Percentiles rank a stretch among this genome's conserved stretches.
phyloP scores from a whole-genome alignment of 2,888 invertebrate genomes.

The Scaptomyza caliginosa region DNA sequence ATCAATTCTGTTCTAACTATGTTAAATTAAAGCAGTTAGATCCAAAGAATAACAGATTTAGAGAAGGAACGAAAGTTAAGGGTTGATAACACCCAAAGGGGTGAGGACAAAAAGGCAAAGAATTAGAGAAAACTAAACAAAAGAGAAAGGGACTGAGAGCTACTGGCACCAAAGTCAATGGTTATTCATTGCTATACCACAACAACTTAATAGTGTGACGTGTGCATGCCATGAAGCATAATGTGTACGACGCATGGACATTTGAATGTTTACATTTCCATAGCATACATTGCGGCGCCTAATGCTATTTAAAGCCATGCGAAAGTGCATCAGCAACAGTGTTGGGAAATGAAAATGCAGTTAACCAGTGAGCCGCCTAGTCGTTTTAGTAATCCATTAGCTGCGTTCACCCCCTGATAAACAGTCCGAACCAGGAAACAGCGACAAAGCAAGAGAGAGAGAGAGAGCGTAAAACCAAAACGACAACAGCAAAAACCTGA shows the following conservation, averaged over 20 bases:
- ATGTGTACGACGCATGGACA: constrained; percentile 16
- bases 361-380: constrained; percentile 15
- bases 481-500: constrained; percentile 43
- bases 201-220: not conserved
- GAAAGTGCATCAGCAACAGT: constrained; percentile 22
- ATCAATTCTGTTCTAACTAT: too few species aligned
- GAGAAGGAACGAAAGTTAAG: too few species aligned
- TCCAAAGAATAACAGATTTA: too few species aligned
- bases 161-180: not conserved
- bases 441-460: not conserved
- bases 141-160: too few species aligned
- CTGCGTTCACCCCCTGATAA: constrained; percentile 66
- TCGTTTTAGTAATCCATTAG: constrained; percentile 60
- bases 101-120: too few species aligned
- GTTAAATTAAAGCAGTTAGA: too few species aligned
- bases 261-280: constrained; percentile 6
- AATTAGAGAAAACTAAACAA: too few species aligned
- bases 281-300: constrained; percentile 28
- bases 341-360: constrained; percentile 42
- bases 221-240: not conserved
- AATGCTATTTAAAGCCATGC: constrained; percentile 33
- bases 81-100: too few species aligned
- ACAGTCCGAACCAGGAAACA: constrained; percentile 16
- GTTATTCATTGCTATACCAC: not conserved
- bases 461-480: constrained; percentile 43